These are phyloP conservation scores for Formicarius rufipectus DNA, from an alignment of 2,113 vertebrate species.

Conservation along the genomic window DNA sequence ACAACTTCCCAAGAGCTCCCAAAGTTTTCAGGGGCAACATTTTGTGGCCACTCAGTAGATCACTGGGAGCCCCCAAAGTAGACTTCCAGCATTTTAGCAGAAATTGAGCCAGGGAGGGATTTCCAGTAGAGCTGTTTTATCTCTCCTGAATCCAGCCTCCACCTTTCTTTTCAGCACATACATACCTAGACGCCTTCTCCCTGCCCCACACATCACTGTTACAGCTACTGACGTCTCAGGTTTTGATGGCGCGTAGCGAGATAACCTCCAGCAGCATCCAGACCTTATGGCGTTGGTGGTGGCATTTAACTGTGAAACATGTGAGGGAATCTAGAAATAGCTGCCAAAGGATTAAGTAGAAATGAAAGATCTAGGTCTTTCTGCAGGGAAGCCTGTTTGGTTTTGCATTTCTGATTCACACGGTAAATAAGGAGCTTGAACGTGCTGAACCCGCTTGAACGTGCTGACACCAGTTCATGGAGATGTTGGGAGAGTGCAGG, in stretches of 20 bases:
- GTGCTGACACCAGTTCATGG: background rate
- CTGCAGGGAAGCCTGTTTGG: background rate
- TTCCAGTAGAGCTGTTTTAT: background rate
- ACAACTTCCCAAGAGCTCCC: background rate
- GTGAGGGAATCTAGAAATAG: background rate
- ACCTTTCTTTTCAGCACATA: background rate
- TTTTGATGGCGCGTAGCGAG: rapidly evolving
- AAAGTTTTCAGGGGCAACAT: rapidly evolving
- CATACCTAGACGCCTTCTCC: background rate
- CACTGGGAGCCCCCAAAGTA: background rate
- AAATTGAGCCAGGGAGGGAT: background rate
- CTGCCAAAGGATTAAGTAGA: background rate
- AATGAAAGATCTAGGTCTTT: background rate
- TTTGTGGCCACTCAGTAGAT: background rate
- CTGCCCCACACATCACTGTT: background rate
- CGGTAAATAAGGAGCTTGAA: background rate
- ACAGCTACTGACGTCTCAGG: background rate
- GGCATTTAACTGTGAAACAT: background rate
- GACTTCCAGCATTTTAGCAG: background rate
- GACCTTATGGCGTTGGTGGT: background rate
- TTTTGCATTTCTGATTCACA: background rate
- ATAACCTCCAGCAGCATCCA: background rate
- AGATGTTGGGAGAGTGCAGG: background rate
- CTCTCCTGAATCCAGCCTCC: background rate
- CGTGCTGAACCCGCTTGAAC: background rate